These are phyloP conservation scores for Pollenia labialis DNA, from an alignment of 2,888 invertebrate species.

Conservation along the genomic window DNA sequence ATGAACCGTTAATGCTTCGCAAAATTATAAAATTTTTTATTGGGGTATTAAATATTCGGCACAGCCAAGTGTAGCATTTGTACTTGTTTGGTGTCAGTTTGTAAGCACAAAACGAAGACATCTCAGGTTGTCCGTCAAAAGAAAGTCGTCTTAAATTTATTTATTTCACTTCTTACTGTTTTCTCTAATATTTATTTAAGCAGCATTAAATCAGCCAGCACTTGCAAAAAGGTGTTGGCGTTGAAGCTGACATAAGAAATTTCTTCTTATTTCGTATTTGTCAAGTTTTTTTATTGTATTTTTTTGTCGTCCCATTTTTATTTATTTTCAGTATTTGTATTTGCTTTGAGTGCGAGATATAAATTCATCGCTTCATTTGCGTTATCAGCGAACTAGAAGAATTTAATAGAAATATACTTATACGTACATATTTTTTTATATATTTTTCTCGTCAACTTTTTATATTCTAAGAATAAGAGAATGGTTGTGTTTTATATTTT, in stretches of 20 bases:
- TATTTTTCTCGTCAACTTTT: slow-evolving; percentile 34
- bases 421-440: slow-evolving; percentile 26
- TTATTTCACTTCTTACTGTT: slow-evolving; percentile 28
- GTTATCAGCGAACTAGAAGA: slow-evolving; percentile 73
- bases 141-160: slow-evolving; percentile 47
- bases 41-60: too few relatives aligned
- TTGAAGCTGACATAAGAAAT: slow-evolving; percentile 52
- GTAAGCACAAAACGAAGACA: slow-evolving; percentile 19
- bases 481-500: slow-evolving; percentile 1
- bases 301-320: slow-evolving; percentile 18
- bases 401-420: slow-evolving; percentile 73
- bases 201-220: slow-evolving; percentile 54
- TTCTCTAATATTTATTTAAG: slow-evolving; percentile 47
- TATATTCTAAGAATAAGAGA: slow-evolving; percentile 37
- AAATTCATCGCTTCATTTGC: slow-evolving; percentile 75
- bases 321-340: slow-evolving; percentile 45
- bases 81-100: slow-evolving; percentile 27
- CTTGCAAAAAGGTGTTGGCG: slow-evolving; percentile 58
- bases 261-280: slow-evolving; percentile 53
- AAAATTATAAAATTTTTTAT: too few relatives aligned
- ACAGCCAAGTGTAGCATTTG: too few relatives aligned
- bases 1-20: too few relatives aligned
- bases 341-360: slow-evolving; percentile 63
- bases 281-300: slow-evolving; percentile 39
- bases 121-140: slow-evolving; percentile 39